Conservation (phyloP, 2,797 vertebrate genomes). For the Alauda arvensis region DNA sequence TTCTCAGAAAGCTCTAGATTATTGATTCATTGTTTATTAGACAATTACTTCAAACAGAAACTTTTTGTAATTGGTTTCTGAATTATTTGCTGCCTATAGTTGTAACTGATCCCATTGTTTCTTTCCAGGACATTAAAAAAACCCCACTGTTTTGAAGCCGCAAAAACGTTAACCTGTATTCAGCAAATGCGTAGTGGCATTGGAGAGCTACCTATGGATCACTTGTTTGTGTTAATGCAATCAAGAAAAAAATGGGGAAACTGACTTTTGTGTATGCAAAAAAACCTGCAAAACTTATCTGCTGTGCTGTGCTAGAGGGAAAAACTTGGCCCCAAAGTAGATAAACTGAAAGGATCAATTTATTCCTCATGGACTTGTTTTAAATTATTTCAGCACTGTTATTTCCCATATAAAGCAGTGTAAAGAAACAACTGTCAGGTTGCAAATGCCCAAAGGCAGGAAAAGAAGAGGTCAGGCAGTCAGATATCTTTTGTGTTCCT, state of each 20-base stretch:
- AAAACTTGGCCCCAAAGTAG: background rate
- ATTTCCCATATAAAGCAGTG: background rate
- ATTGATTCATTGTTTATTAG: background rate
- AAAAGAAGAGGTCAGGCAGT: background rate
- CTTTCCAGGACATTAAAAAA: background rate
- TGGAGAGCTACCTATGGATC: background rate
- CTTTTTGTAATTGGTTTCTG: background rate
- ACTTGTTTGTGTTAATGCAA: background rate
- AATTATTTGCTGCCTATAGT: background rate
- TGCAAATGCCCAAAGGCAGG: background rate
- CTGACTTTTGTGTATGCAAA: background rate
- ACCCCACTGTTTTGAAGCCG: background rate
- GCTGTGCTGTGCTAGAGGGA: background rate
- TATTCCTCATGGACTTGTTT: background rate
- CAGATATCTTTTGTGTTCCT: background rate
- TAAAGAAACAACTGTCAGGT: background rate
- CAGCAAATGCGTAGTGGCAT: background rate
- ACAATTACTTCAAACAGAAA: background rate
- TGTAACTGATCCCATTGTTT: background rate
- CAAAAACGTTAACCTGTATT: background rate
- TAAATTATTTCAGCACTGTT: background rate
- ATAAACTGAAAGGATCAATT: background rate
- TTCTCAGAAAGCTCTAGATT: background rate
- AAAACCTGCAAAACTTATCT: background rate
- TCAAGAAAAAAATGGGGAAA: background rate